Evolutionary conservation across 2,797 vertebrate genomes (phyloP).

Genomic region (Macroramphosus scolopax): DNA sequence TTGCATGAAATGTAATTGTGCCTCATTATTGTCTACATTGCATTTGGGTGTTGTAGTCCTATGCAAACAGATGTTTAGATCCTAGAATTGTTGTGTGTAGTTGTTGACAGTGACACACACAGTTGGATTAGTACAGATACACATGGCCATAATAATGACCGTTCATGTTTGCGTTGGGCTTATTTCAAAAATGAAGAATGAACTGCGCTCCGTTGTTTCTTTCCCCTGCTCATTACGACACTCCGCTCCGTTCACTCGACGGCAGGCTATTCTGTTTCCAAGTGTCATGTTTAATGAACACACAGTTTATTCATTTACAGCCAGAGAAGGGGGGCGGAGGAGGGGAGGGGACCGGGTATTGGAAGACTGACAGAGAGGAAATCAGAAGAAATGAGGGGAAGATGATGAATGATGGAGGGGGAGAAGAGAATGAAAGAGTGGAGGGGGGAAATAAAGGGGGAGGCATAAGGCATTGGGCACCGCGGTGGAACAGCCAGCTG

Average conservation of each 20-base stretch:
- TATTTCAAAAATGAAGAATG: slow-evolving; percentile 53
- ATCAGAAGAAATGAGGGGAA: slow-evolving; percentile 36
- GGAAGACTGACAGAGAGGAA: slow-evolving; percentile 28
- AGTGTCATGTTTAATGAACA: slow-evolving; percentile 68
- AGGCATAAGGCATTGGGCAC: background rate
- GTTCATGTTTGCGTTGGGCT: slow-evolving; percentile 47
- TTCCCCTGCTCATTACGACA: slow-evolving; percentile 53
- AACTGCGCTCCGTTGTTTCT: slow-evolving; percentile 23
- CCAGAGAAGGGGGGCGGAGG: slow-evolving; percentile 9
- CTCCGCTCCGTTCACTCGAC: slow-evolving; percentile 49
- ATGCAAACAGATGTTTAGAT: slow-evolving; percentile 12
- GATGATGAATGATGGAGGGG: slow-evolving; percentile 18
- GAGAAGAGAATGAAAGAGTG: slow-evolving; percentile 6
- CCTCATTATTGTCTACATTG: slow-evolving; percentile 23
- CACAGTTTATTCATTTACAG: slow-evolving; percentile 56
- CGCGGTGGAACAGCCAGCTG: slow-evolving; percentile 7
- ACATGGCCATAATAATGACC: slow-evolving; percentile 36
- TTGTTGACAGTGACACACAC: slow-evolving; percentile 5
- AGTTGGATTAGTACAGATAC: slow-evolving; percentile 50
- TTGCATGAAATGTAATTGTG: slow-evolving; percentile 36
- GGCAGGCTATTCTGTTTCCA: slow-evolving; percentile 55
- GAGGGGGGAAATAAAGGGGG: slow-evolving; percentile 4
- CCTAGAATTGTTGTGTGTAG: slow-evolving; percentile 28
- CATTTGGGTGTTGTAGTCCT: slow-evolving; percentile 4
- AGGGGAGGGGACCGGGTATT: slow-evolving; percentile 8